Conservation (phyloP, 2,888 invertebrate genomes). For the Rhagonycha fulva region DNA sequence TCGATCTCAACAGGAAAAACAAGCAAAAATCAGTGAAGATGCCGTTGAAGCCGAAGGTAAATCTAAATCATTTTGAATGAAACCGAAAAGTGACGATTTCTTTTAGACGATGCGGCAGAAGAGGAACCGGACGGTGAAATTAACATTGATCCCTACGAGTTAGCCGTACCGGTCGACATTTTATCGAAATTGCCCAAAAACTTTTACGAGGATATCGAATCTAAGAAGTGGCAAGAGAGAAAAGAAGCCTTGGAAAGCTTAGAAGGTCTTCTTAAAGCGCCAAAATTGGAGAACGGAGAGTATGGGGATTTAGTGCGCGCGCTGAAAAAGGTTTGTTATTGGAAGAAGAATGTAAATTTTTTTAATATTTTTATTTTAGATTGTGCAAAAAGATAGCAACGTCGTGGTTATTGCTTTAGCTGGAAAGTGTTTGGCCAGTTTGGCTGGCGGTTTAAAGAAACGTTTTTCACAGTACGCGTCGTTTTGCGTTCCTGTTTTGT, state of each 20-base stretch:
- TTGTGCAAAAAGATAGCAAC: conserved; percentile 93
- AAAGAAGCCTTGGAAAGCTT: conserved; percentile 88
- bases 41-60: conserved; percentile 59
- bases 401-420: conserved; percentile 90
- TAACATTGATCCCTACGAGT: conserved; percentile 87
- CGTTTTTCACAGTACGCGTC: conserved; percentile 84
- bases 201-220: conserved; percentile 92
- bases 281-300: conserved; percentile 89
- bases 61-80: conserved; percentile 40
- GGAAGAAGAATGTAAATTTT: neutral
- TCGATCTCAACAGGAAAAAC: conserved; percentile 79
- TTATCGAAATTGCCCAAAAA: conserved; percentile 91
- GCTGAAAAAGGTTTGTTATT: conserved; percentile 74
- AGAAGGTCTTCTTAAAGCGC: conserved; percentile 77
- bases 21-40: conserved; percentile 54
- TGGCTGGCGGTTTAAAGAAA: conserved; percentile 86
- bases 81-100: conserved; percentile 44
- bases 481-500: conserved; percentile 73
- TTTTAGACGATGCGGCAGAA: conserved; percentile 60
- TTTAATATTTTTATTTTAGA: conserved; percentile 56
- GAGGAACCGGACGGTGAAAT: conserved; percentile 58
- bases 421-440: conserved; percentile 77
- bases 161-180: conserved; percentile 91
- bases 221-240: conserved; percentile 96
- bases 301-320: conserved; percentile 88